phyloP scores from a whole-genome alignment of 1,140 invertebrate genomes.

The Bombyx mori region DNA sequence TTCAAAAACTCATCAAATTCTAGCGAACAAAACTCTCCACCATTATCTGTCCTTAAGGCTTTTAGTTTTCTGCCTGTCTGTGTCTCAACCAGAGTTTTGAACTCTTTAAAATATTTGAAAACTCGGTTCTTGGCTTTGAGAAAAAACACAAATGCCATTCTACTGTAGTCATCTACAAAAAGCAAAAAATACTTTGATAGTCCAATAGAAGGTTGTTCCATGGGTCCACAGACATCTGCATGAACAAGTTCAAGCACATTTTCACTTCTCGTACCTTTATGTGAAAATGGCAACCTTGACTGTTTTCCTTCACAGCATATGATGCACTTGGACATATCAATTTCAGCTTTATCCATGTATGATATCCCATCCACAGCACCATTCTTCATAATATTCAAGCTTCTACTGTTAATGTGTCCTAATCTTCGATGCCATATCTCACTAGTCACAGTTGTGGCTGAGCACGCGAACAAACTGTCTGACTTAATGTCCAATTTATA shows the following conservation, averaged over 20 bases:
- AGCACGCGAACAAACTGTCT: too few species aligned
- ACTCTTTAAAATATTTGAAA: constrained; percentile 16
- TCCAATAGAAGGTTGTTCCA: constrained; percentile 10
- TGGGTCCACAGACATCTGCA: constrained; percentile 22
- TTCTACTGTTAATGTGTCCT: constrained; percentile 15
- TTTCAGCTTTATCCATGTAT: background rate
- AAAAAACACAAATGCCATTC: constrained; percentile 17
- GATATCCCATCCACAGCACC: constrained; percentile 7
- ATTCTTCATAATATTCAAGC: constrained; percentile 9
- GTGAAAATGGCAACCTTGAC: constrained; percentile 2
- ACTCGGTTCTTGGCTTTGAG: constrained; percentile 13
- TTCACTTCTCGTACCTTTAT: constrained; percentile 2
- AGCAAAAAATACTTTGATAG: constrained; percentile 15
- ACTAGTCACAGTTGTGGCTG: too few species aligned
- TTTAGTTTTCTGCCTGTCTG: constrained; percentile 16
- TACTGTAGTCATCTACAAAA: constrained; percentile 18
- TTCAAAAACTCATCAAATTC: constrained; percentile 15
- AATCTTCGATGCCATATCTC: constrained; percentile 16
- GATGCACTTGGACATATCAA: constrained; percentile 1
- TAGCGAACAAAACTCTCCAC: constrained; percentile 14
- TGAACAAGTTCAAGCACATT: constrained; percentile 21
- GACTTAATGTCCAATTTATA: too few species aligned
- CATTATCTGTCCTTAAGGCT: constrained; percentile 17
- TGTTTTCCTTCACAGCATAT: constrained; percentile 13
- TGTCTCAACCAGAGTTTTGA: constrained; percentile 14